Percentiles rank a stretch among this genome's conserved stretches.
Conservation (phyloP, 2,888 invertebrate genomes). For the Nineta flava region DNA sequence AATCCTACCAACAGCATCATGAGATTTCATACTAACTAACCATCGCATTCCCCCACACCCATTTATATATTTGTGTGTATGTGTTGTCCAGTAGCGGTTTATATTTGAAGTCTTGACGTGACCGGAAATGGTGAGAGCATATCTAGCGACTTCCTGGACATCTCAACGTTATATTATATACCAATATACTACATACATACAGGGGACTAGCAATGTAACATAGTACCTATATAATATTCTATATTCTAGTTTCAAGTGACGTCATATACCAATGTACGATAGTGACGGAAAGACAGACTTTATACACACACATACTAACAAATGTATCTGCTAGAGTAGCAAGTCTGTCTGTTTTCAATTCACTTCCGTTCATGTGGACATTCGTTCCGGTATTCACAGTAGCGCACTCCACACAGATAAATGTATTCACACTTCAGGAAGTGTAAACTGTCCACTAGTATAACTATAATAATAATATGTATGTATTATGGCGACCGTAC, state of each 20-base stretch:
- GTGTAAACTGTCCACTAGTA: not conserved
- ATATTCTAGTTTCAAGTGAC: no score
- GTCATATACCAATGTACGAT: no score
- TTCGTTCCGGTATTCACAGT: conserved; percentile 1
- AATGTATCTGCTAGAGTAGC: not conserved
- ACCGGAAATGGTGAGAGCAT: conserved; percentile 3
- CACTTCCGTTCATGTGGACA: not conserved
- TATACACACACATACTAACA: no score
- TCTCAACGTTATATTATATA: not conserved
- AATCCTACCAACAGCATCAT: no score
- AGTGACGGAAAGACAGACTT: no score
- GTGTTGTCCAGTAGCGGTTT: not conserved
- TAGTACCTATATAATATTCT: no score
- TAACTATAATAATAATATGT: not conserved
- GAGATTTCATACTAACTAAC: no score
- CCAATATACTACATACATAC: not conserved
- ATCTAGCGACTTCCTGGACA: conserved; percentile 5
- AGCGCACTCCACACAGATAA: conserved; percentile 1
- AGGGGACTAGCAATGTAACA: no score
- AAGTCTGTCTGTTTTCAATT: not conserved
- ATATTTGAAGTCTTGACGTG: conserved; percentile 1
- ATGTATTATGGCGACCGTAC: not conserved
- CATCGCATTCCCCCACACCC: no score
- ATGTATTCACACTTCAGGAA: conserved; percentile 4
- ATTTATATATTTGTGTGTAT: not conserved